Base-by-base conservation (phyloP, 2,888 invertebrate genomes). In the Pristionchus entomophagus region DNA sequence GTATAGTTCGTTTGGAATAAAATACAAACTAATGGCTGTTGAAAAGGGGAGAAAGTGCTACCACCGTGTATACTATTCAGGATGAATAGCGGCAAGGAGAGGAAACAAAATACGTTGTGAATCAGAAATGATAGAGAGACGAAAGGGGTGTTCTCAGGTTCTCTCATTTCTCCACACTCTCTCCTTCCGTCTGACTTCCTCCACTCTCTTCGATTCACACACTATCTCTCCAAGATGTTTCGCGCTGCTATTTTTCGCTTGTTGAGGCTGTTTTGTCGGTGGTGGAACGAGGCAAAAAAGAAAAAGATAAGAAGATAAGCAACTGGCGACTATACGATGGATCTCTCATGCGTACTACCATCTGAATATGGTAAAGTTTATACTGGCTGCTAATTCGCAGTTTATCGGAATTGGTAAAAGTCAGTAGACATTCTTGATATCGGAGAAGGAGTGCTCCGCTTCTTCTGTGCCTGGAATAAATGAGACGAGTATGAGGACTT, bases 121-220 rank as follows among this genome's bases (percentile, higher is more conserved):
- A 73, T 73, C 73, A 73, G 73, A 73, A 73, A 45, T 73, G 73
- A 73, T 73, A 73, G 73, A 73, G 73, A 73, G 41, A 26, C 32
- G 41, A 73, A 73, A 38, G 45, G 41, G 62, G 41, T 73, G 73
- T 41, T 73, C 41, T 41, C 73, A 5, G 10, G 2, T 41, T 41
- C 38, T 73, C 73, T 73, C 73, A 6, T 12, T 73, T 41, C 41
- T 41, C 17, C 73, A 26, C 32, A n/a, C 14, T 73, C 41, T 73
- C 41, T 45, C 73, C 56, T 5, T 56, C 56, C 56, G 12, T 56
- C 73, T 35, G 6, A 8, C 45, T 73, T 17, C 26, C 32, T 26
- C 26, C 56, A 56, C n/a, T 41, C 73, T 73, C 73, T 14, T 12
- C 45, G 22, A 73, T 45, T 73, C 45, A 19, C 22, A 41, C 45